Evolutionary conservation across 2,888 invertebrate species (phyloP).

Genomic region (Lasioglossum morio): DNA sequence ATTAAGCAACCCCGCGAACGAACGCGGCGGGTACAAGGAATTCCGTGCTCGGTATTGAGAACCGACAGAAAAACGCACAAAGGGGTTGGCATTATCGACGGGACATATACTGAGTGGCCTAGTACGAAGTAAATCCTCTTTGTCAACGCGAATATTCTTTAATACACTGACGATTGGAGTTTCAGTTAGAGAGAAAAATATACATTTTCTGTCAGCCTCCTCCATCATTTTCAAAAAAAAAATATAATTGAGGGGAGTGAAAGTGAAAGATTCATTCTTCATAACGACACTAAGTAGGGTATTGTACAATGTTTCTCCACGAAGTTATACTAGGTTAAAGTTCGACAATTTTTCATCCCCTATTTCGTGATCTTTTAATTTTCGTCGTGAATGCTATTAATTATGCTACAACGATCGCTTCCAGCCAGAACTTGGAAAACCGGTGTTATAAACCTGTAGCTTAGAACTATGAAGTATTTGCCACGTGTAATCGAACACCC

Average conservation of each 20-base stretch:
- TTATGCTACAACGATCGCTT: neutral
- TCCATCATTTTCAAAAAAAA: neutral
- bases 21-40: conserved; percentile 31
- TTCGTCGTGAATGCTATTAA: neutral
- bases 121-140: neutral
- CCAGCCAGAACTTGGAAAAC: neutral
- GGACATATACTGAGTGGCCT: neutral
- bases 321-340: neutral
- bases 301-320: neutral
- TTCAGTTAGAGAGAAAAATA: no score
- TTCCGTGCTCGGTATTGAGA: conserved; percentile 42
- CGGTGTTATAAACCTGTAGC: neutral
- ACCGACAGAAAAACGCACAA: neutral
- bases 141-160: neutral
- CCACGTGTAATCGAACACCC: neutral
- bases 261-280: neutral
- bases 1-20: conserved; percentile 17
- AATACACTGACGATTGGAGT: no score
- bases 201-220: no score
- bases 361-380: neutral
- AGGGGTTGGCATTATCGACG: neutral
- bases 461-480: neutral
- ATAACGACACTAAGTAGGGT: neutral
- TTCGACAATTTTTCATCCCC: neutral
- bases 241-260: neutral